Conservation (phyloP, 2,113 vertebrate species). For the Hyaena hyaena region DNA sequence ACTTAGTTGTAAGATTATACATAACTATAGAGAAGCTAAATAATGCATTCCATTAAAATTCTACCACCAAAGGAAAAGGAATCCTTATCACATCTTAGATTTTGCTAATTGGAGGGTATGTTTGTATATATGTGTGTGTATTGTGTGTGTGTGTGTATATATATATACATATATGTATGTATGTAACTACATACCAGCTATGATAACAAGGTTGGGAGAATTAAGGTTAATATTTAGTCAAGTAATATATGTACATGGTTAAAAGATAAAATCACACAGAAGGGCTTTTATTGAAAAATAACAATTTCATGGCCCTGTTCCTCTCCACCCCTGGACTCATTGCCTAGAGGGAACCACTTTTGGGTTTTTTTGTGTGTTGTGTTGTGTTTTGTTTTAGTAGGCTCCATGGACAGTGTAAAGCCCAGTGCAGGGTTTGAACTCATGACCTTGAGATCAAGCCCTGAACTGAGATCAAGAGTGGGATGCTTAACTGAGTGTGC, state of each 20-base stretch:
- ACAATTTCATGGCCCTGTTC: background rate
- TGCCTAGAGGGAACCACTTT: background rate
- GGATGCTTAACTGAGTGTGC: too few relatives aligned
- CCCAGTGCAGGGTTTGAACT: too few relatives aligned
- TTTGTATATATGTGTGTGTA: background rate
- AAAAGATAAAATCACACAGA: background rate
- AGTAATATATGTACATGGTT: background rate
- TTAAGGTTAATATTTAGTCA: conserved; percentile 22
- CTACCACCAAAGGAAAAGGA: background rate
- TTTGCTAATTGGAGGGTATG: background rate
- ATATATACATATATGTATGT: background rate
- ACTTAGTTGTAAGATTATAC: background rate
- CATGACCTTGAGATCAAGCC: too few relatives aligned
- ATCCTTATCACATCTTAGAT: background rate
- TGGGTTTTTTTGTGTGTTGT: too few relatives aligned
- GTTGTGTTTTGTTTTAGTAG: background rate
- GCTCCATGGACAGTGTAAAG: too few relatives aligned
- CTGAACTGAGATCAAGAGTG: too few relatives aligned
- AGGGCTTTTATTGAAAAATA: background rate
- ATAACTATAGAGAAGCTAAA: background rate
- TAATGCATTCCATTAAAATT: background rate
- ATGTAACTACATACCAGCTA: background rate
- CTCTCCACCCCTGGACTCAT: background rate
- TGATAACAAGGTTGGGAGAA: background rate
- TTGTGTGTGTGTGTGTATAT: background rate